Conservation (phyloP, 2,888 invertebrate species). For the Meiosimyza decipiens region DNA sequence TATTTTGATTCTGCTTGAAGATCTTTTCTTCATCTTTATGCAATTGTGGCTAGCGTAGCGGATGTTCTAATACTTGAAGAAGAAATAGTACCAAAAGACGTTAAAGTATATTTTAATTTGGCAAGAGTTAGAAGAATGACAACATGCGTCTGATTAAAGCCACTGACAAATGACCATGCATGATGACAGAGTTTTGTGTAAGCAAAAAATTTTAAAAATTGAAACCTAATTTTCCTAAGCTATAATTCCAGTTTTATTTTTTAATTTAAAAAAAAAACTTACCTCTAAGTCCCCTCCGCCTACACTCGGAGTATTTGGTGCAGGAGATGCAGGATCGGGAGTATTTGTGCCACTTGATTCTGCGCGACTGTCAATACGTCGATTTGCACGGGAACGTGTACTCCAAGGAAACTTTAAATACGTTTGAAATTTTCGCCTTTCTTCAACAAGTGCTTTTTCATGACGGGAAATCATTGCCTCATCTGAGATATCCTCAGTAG, state of each 20-base stretch:
- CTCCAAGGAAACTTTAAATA: constrained; percentile 66
- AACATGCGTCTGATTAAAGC: no score
- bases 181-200: no score
- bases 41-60: no score
- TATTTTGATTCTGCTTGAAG: no score
- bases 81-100: no score
- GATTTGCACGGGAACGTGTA: constrained; percentile 71
- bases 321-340: constrained; percentile 77
- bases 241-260: constrained; percentile 11
- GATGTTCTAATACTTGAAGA: no score
- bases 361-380: constrained; percentile 76
- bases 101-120: no score
- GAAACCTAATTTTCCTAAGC: no score
- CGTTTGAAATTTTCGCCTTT: constrained; percentile 75
- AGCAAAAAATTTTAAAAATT: no score
- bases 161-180: no score
- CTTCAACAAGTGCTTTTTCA: constrained; percentile 73
- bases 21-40: no score
- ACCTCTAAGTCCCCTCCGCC: constrained; percentile 63
- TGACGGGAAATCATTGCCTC: constrained; percentile 79
- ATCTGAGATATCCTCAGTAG: constrained; percentile 83
- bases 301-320: constrained; percentile 58
- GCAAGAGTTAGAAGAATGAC: no score
- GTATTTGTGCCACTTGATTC: constrained; percentile 79
- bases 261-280: constrained; percentile 23